Base-by-base conservation (phyloP, 2,888 invertebrate species). In the Diaprepes abbreviatus region DNA sequence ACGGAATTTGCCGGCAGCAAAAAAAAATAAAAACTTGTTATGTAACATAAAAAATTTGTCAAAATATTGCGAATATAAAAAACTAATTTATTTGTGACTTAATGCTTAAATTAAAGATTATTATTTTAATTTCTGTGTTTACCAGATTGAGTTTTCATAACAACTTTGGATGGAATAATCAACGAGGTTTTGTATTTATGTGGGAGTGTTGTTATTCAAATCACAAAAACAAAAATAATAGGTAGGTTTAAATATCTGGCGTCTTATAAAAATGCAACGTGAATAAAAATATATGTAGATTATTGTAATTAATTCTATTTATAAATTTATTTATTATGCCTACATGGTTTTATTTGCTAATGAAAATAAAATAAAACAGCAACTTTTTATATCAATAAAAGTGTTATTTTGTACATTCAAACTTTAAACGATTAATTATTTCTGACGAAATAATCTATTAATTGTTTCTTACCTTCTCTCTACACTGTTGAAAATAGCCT, bases 291-390 rank as follows among this genome's bases (percentile, higher is more conserved):
- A 31, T 59, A 45, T 59, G 43, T 19, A 38, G 45, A 59, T 59
- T 59, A 17, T 12, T 16, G 40, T 43, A 59, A 43, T 59, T 21
- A 57, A 59, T 59, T 58, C 45, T 59, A 43, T 59, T 59, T 59
- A 43, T 59, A 57, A 16, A 43, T 28, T 7, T 43, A 14, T 28
- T 50, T 28, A 50, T 43, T 59, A 38, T 35, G 57, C 40, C 19
- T 28, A 45, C 43, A 57, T 33, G 38, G 33, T 59, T 59, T 17
- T 28, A 10, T 59, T 45, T 17, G 16, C 9, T 24, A 17, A 54
- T 24, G 40, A 9, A 16, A 43, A 40, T 16, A 58, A 6, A 38
- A 43, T 36, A 58, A 28, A 28, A 28, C 33, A 52, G n/a, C 3
- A 28, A 12, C 21, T 28, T 52, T 52, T 33, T 33, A n/a, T n/a